A percentile compares a stretch with the other conserved stretches of the same genome.
Conservation (phyloP, 1,140 invertebrate species). For the Formica selysi region DNA sequence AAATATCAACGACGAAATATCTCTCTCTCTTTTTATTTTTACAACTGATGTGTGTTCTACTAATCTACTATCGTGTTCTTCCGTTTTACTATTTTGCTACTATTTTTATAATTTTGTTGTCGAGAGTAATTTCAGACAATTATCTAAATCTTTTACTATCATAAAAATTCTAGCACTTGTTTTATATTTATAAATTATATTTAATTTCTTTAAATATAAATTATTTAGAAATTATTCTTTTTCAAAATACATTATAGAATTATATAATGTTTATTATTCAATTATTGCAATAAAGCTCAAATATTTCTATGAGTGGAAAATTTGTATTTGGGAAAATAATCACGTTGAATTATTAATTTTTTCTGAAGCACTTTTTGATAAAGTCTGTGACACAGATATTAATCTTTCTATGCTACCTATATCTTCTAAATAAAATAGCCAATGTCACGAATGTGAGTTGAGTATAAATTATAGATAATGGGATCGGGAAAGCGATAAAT, state of each 20-base stretch:
- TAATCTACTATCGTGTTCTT: background rate
- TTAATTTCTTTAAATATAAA: background rate
- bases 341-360: background rate
- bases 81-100: background rate
- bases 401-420: background rate
- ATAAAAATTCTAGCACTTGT: background rate
- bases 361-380: background rate
- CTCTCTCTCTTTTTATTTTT: background rate
- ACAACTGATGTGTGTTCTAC: background rate
- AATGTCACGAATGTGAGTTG: background rate
- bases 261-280: background rate
- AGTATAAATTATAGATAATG: background rate
- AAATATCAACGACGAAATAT: background rate
- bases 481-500: background rate
- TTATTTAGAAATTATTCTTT: background rate
- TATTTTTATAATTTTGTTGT: slow-evolving; percentile 6
- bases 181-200: background rate
- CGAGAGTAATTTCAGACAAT: background rate
- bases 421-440: background rate
- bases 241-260: background rate
- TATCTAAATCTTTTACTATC: background rate
- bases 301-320: background rate
- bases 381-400: background rate
- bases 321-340: background rate
- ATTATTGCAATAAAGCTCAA: background rate